These are phyloP conservation scores for Origma solitaria DNA, from an alignment of 2,113 vertebrate species.

Conservation along the genomic window DNA sequence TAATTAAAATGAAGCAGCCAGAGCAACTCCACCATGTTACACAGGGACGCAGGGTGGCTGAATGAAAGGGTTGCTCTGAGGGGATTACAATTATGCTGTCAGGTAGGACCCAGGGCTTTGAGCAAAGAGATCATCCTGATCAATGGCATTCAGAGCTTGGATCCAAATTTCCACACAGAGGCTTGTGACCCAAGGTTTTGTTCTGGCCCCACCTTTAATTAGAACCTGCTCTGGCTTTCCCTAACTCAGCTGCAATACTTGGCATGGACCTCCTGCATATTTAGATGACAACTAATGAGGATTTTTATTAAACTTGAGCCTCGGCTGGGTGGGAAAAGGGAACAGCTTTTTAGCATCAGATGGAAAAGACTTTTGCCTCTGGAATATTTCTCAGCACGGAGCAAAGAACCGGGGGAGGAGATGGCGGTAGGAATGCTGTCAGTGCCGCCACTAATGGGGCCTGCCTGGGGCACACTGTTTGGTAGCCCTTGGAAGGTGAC, in stretches of 20 bases:
- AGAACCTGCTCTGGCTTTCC: neutral
- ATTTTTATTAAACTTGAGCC: slow-evolving; percentile 70
- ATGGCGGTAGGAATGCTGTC: neutral
- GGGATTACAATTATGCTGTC: neutral
- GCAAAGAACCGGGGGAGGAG: slow-evolving; percentile 36
- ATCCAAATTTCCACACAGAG: neutral
- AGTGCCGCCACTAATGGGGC: slow-evolving; percentile 1
- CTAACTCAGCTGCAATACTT: neutral
- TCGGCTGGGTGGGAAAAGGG: neutral
- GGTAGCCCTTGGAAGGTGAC: slow-evolving; percentile 64
- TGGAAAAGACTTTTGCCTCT: slow-evolving; percentile 51
- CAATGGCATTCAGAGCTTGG: neutral
- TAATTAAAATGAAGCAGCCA: slow-evolving; percentile 14
- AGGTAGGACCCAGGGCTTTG: neutral
- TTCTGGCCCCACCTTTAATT: neutral
- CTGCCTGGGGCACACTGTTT: slow-evolving; percentile 65
- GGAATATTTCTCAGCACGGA: slow-evolving; percentile 61
- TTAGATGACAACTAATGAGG: slow-evolving; percentile 65
- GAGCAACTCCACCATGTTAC: neutral
- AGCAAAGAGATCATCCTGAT: neutral
- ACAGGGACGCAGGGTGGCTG: rapidly evolving
- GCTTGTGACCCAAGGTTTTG: neutral
- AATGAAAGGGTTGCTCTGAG: neutral
- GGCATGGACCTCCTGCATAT: slow-evolving; percentile 42
- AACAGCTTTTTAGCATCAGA: slow-evolving; percentile 50